A percentile compares a stretch with the other conserved stretches of the same genome.
Conservation (phyloP, 2,113 vertebrate species). For the Pardalotus punctatus region DNA sequence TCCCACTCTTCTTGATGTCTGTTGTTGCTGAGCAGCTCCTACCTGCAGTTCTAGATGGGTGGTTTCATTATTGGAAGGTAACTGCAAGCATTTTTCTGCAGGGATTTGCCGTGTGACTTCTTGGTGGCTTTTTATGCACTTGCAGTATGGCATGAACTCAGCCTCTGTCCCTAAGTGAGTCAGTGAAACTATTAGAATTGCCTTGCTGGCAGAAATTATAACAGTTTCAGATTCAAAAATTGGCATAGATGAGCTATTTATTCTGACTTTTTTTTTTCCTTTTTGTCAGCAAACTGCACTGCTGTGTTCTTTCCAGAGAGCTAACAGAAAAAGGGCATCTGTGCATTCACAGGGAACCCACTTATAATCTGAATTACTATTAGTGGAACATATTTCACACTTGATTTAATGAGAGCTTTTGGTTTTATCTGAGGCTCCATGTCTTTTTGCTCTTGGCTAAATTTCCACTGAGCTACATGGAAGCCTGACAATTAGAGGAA, state of each 20-base stretch:
- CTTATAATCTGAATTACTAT: background rate
- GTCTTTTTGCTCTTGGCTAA: background rate
- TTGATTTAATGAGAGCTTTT: background rate
- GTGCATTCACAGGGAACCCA: background rate
- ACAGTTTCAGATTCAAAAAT: background rate
- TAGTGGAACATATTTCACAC: background rate
- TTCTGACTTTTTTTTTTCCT: background rate
- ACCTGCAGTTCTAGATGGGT: background rate
- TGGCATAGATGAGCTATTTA: background rate
- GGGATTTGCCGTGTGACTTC: background rate
- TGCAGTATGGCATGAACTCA: background rate
- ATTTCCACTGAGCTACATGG: background rate
- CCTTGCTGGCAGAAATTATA: background rate
- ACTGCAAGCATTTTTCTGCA: background rate
- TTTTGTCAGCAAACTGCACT: background rate
- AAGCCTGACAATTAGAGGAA: background rate
- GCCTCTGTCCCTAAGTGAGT: background rate
- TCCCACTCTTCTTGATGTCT: background rate
- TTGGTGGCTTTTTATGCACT: background rate
- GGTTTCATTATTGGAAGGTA: background rate
- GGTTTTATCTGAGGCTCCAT: background rate
- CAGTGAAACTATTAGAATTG: background rate
- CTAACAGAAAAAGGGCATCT: background rate
- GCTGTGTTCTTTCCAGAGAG: background rate
- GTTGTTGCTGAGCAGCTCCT: background rate